These are phyloP conservation scores for Notiomystis cincta DNA, from an alignment of 2,113 vertebrate genomes.

Conservation along the genomic window DNA sequence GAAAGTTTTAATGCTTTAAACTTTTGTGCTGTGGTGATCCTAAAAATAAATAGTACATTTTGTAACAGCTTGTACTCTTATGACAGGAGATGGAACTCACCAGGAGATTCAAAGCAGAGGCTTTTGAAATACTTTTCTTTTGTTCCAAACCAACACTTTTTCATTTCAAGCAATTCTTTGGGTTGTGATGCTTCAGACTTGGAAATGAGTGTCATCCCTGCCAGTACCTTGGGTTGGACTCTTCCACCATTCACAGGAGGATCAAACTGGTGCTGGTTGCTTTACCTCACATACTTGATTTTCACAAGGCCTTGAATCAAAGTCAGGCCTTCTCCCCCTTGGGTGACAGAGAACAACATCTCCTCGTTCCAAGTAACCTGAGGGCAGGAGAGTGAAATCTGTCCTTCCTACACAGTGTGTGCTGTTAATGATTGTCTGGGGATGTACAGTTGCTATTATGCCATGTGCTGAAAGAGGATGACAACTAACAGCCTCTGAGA, in stretches of 20 bases:
- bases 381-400: neutral
- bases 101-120: neutral
- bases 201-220: neutral
- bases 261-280: neutral
- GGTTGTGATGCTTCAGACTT: neutral
- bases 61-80: neutral
- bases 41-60: constrained; percentile 9
- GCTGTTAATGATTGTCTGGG: neutral
- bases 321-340: neutral
- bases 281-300: neutral
- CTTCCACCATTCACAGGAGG: neutral
- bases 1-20: neutral
- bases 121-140: neutral
- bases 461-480: neutral
- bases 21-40: neutral
- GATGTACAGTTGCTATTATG: neutral
- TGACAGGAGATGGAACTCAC: neutral
- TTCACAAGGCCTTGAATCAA: neutral
- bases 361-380: neutral
- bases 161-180: neutral
- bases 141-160: neutral
- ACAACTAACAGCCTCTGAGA: neutral
- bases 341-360: neutral
- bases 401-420: neutral
- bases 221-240: neutral